Conservation (phyloP, 2,113 vertebrate species). For the Ciconia stormi region DNA sequence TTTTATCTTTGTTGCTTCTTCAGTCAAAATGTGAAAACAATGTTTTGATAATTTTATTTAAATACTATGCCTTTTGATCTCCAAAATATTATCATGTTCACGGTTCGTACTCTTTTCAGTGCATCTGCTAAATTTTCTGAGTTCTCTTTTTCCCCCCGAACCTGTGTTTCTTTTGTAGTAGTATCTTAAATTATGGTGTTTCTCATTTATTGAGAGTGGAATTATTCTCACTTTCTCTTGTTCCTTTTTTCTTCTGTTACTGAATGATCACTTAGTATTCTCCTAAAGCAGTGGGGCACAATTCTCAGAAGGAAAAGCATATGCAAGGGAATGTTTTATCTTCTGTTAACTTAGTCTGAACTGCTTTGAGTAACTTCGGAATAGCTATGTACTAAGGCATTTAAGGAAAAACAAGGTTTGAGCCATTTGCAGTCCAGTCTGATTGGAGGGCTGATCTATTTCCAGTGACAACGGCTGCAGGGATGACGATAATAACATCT, state of each 20-base stretch:
- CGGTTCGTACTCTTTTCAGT: neutral
- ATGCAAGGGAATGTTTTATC: neutral
- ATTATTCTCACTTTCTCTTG: neutral
- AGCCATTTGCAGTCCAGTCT: neutral
- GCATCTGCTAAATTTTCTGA: neutral
- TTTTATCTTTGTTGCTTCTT: neutral
- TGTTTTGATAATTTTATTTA: neutral
- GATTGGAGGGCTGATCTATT: constrained; percentile 41
- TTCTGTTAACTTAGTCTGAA: neutral
- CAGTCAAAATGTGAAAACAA: neutral
- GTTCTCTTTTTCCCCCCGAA: rapidly evolving
- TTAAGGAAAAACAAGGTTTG: neutral
- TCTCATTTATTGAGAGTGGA: neutral
- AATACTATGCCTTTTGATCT: neutral
- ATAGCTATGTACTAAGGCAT: neutral
- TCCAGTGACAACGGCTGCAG: neutral
- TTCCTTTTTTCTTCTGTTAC: neutral
- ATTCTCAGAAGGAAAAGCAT: neutral
- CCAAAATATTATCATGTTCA: neutral
- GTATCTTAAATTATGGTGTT: neutral
- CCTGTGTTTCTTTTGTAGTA: neutral
- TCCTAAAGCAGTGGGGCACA: neutral
- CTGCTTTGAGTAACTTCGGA: neutral
- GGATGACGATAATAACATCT: constrained; percentile 49
- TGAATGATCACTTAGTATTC: neutral